Conservation (phyloP, 2,888 invertebrate species). For the Chalcis sispes region DNA sequence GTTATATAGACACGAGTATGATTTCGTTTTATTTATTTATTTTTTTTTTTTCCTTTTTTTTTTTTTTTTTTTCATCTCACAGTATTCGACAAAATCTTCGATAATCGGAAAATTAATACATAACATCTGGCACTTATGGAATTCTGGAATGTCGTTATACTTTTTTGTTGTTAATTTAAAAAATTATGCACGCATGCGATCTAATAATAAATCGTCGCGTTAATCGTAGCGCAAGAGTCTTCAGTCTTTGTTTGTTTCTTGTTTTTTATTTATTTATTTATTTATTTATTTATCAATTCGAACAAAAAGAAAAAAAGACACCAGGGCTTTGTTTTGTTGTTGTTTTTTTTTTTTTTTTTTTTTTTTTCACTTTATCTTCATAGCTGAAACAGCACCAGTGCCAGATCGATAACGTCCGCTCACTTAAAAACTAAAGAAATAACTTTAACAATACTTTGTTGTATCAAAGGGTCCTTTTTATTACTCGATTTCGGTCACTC, state of each 20-base stretch:
- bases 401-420: too few species aligned
- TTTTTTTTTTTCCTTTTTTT: not conserved
- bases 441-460: too few species aligned
- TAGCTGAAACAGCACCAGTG: too few species aligned
- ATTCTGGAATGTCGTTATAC: constrained; percentile 41
- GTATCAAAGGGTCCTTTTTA: too few species aligned
- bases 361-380: too few species aligned
- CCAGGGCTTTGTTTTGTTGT: not conserved
- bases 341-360: not conserved
- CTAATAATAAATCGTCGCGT: not conserved
- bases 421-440: too few species aligned
- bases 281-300: too few species aligned
- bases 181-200: not conserved
- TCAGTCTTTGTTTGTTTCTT: not conserved
- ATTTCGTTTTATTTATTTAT: not conserved
- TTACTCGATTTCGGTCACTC: too few species aligned
- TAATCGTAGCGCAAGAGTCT: constrained; percentile 29
- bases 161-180: not conserved
- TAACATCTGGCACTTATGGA: constrained; percentile 32
- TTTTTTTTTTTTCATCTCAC: not conserved
- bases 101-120: too few species aligned
- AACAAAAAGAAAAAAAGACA: too few species aligned
- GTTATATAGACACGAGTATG: too few species aligned
- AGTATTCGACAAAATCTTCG: too few species aligned
- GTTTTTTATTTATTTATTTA: not conserved